These are phyloP conservation scores for Mormyrus proboscirostris DNA, from an alignment of 2,797 vertebrate species.

Conservation along the genomic window DNA sequence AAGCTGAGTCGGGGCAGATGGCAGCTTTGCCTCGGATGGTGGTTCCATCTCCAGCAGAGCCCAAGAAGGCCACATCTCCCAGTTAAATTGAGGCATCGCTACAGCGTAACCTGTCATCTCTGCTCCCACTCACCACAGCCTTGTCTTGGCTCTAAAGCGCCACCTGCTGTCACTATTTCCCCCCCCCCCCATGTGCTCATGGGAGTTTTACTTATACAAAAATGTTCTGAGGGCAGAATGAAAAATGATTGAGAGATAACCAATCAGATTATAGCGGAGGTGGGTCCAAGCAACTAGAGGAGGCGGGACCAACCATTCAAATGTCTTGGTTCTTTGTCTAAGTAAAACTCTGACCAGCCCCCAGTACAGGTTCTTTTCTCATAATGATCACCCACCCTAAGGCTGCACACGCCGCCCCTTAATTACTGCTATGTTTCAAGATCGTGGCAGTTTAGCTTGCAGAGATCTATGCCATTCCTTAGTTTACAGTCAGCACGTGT, in stretches of 20 bases:
- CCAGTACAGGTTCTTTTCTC: background rate
- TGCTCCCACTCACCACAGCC: background rate
- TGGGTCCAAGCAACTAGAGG: background rate
- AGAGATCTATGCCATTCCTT: background rate
- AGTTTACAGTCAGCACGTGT: background rate
- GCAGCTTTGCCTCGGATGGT: background rate
- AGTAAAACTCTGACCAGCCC: background rate
- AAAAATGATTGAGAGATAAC: background rate
- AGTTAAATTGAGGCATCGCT: background rate
- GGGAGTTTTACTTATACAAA: background rate
- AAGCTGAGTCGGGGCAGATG: background rate
- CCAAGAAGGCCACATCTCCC: background rate
- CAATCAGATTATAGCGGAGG: background rate
- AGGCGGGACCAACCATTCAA: background rate
- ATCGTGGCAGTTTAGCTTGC: background rate
- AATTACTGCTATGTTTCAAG: background rate
- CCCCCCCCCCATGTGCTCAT: background rate
- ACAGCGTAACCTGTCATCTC: background rate
- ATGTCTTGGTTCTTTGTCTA: background rate
- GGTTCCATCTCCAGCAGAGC: background rate
- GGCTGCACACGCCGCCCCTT: background rate
- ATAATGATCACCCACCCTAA: background rate
- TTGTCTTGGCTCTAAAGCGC: background rate
- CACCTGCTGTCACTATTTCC: background rate
- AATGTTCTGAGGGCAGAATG: background rate